phyloP scores from a whole-genome alignment of 30 jellyfish, hydroid and myxozoan species.

The Cassiopea xamachana region DNA sequence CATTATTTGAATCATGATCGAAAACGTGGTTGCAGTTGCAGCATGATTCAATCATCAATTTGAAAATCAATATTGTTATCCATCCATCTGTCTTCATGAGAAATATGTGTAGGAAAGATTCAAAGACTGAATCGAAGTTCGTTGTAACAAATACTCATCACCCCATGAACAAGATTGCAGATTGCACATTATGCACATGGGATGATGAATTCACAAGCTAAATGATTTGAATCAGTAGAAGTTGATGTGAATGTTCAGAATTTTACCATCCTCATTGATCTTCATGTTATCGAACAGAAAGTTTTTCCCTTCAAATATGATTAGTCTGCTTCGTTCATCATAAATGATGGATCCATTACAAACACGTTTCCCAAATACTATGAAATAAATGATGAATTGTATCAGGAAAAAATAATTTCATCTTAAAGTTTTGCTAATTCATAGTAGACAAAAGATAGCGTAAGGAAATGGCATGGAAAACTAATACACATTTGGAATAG shows the following conservation, averaged over 20 bases:
- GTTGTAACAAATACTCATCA: too few relatives aligned
- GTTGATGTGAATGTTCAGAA: neutral
- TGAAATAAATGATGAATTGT: neutral
- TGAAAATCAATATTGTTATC: neutral
- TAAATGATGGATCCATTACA: neutral
- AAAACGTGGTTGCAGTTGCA: neutral
- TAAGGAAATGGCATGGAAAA: too few relatives aligned
- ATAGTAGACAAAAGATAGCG: too few relatives aligned
- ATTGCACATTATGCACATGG: too few relatives aligned
- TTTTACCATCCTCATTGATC: neutral
- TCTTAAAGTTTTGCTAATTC: neutral
- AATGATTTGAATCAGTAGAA: neutral
- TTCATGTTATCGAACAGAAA: neutral
- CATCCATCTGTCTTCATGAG: too few relatives aligned
- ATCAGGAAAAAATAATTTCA: neutral
- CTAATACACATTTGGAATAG: too few relatives aligned
- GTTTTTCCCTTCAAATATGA: neutral
- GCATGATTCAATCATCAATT: neutral
- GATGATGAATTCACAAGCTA: neutral
- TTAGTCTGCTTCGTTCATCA: neutral
- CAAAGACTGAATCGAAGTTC: too few relatives aligned
- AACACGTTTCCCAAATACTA: neutral
- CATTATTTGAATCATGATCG: neutral
- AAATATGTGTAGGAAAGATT: too few relatives aligned
- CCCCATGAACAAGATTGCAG: too few relatives aligned